Evolutionary conservation across 2,113 vertebrate species (phyloP), one percentile per base, ranked within the genome.

Genomic region (Bubalus kerabau): DNA sequence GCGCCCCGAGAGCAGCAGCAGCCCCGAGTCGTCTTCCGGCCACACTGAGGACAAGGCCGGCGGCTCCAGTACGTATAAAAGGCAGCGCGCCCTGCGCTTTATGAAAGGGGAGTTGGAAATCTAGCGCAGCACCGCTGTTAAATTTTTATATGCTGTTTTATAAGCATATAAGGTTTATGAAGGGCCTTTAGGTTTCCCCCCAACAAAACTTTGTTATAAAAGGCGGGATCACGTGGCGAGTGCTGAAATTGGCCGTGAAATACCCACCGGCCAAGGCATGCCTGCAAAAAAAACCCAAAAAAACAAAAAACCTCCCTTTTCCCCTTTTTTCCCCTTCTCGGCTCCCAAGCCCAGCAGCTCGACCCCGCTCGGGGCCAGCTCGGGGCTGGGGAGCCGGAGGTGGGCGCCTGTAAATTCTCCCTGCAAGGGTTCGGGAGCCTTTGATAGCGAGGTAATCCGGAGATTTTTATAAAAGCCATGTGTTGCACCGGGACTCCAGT

Each of bases 121-220:
- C 99, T 98, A 98, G 98, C 99, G 99, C 99, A 99, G 99, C 98
- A 99, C 99, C 98, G 99, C 99, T 99, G 99, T 99, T 99, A 99
- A 99, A 99, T 98, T 98, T 99, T 99, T 99, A 99, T 99, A 99
- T 99, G 99, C 99, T 99, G 99, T 99, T 99, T 99, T 99, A 99
- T 99, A 99, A 99, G 99, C 99, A 99, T 99, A 99, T 99, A 99
- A 99, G 99, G 99, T 99, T 99, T 99, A 99, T 99, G 99, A 99
- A 99, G 99, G 99, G 99, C 99, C 99, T 99, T 99, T 99, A 99
- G 99, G 99, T 99, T 99, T 99, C 99, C 99, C 99, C 99, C 99
- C 99, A 99, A 99, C 99, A 99, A 99, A 99, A 99, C 99, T 99
- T 99, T 99, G 99, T 99, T 99, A 99, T 99, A 99, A 99, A 99